These are phyloP conservation scores for Hylaeus anthracinus DNA, from an alignment of 1,140 invertebrate genomes.

Conservation along the genomic window DNA sequence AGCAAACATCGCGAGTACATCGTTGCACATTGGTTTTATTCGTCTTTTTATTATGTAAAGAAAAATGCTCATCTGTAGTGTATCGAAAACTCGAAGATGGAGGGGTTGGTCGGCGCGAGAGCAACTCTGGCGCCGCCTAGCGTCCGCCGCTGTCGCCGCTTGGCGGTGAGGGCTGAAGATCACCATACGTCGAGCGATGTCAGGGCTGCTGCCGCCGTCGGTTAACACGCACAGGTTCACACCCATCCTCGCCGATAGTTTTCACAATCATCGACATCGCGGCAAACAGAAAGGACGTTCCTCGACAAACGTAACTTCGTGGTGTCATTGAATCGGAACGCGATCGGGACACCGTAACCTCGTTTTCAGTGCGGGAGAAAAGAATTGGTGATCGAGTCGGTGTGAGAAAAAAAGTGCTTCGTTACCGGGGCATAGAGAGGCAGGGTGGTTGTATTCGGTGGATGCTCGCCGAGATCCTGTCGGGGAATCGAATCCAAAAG, in stretches of 20 bases:
- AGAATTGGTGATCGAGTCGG: background rate
- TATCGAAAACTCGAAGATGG: slow-evolving; percentile 26
- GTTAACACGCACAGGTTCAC: slow-evolving; percentile 63
- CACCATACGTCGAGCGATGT: slow-evolving; percentile 44
- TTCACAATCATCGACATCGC: slow-evolving; percentile 33
- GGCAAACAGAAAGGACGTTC: slow-evolving; percentile 12
- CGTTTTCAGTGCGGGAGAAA: no score
- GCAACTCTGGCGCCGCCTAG: slow-evolving; percentile 42
- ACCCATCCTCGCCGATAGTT: slow-evolving; percentile 53
- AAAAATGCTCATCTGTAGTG: background rate
- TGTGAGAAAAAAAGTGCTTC: background rate
- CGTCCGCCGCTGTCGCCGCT: slow-evolving; percentile 54
- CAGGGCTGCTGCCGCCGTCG: slow-evolving; percentile 61
- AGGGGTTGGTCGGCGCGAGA: slow-evolving; percentile 47
- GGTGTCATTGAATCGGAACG: slow-evolving; percentile 21
- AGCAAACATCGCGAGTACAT: no score
- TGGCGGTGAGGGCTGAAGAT: slow-evolving; percentile 55
- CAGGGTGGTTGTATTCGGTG: background rate
- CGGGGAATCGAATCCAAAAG: no score
- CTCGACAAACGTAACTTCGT: no score
- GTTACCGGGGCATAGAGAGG: background rate
- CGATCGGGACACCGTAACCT: background rate
- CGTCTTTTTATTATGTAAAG: no score
- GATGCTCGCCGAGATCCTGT: background rate
- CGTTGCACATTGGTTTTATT: no score